Base-by-base conservation (phyloP, 2,113 vertebrate species). In the Otis tarda region DNA sequence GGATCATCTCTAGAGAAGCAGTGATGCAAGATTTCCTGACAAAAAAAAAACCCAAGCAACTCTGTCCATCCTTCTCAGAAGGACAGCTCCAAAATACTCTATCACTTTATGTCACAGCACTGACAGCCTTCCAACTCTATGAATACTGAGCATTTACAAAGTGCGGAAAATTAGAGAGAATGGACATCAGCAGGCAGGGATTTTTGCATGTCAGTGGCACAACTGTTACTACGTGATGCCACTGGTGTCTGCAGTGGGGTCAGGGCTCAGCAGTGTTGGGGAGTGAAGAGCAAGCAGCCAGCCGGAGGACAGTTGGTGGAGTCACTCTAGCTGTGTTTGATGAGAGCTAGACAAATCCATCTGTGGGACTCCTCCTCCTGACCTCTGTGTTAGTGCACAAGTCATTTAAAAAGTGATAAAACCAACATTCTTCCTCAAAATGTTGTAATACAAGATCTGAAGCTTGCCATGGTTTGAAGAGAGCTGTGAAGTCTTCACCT, bases 221-320 rank as follows among this genome's bases (percentile, higher is more conserved):
- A 75, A 41, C 56, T 43, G 27, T 35, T 30, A 33, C 39, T 30
- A 43, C 53, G 30, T 15, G 52, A 53, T 59, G 49, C 47, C 52
- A 27, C 28, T 3, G 25, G 9, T n/a, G 45, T 10, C 53, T 77
- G 64, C 30, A 16, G 64, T 37, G 55, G 41, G 23, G 22, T 31
- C 53, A 25, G 23, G 10, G 41, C 53, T 86, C 61, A 47, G 12
- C 45, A 9, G 20, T 15, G 30, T 8, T 7, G 17, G 39, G 18
- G 28, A 33, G 18, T 2, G 35, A 45, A 22, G 30, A 35, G 20
- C 5, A 2, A 19, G 45, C 41, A 14, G 16, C 41, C 65, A 64
- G 76, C 21, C 25, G 0, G 64, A 49, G 14, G 49, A 61, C 0
- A 0, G 22, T 14, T 22, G 3, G 3, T 10, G 21, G 25, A 35